Conservation (phyloP, 2,888 invertebrate species). For the Rapana venosa region DNA sequence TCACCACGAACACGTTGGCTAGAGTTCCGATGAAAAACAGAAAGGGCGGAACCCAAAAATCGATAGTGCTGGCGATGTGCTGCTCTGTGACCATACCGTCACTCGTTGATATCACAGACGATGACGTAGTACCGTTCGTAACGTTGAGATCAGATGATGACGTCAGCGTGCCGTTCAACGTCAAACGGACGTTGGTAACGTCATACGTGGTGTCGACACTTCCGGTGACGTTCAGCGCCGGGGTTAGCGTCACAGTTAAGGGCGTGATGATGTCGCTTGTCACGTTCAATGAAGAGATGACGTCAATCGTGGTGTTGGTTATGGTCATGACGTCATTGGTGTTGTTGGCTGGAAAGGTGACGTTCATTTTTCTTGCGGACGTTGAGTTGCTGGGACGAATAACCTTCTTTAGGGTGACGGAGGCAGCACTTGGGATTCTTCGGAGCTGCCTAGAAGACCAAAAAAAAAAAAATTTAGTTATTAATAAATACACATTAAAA, state of each 20-base stretch:
- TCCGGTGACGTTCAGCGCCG: neutral
- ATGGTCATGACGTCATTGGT: neutral
- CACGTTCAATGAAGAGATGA: neutral
- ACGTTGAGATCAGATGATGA: neutral
- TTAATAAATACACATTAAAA: too few relatives aligned
- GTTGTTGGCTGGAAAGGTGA: neutral
- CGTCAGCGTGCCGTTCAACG: neutral
- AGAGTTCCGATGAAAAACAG: slow-evolving; percentile 57
- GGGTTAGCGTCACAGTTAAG: too few relatives aligned
- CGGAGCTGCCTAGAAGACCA: too few relatives aligned
- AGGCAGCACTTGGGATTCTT: too few relatives aligned
- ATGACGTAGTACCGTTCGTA: neutral
- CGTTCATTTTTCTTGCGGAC: neutral
- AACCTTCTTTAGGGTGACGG: too few relatives aligned
- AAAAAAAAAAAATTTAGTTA: too few relatives aligned
- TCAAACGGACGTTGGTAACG: neutral
- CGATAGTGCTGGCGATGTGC: slow-evolving; percentile 43
- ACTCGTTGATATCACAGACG: neutral
- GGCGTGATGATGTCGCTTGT: neutral
- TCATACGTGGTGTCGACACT: neutral
- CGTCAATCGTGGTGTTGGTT: neutral
- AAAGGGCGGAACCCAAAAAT: slow-evolving; percentile 62
- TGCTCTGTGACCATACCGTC: neutral
- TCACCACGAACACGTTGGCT: slow-evolving; percentile 62
- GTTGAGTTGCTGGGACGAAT: neutral